Evolutionary conservation across 2,888 invertebrate species (phyloP).

Genomic region (Diarsia mendica): DNA sequence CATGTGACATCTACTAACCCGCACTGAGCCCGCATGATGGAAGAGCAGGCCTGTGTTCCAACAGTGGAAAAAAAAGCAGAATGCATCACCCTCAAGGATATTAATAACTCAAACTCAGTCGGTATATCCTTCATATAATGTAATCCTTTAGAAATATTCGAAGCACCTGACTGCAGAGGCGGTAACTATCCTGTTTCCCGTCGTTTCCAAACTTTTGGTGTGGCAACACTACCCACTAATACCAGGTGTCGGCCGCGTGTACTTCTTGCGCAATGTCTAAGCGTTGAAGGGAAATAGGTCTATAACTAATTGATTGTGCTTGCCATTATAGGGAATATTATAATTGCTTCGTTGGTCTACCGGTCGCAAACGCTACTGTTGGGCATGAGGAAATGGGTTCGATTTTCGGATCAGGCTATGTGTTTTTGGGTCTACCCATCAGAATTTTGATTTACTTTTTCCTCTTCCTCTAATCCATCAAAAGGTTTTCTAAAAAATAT

Average conservation of each 20-base stretch:
- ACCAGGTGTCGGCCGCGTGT: neutral
- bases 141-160: neutral
- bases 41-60: too few relatives aligned
- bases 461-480: neutral
- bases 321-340: neutral
- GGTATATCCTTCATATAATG: neutral
- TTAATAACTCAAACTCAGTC: neutral
- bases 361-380: neutral
- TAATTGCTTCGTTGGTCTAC: neutral
- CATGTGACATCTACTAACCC: too few relatives aligned
- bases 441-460: neutral
- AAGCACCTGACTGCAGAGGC: constrained; percentile 30
- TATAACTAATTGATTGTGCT: constrained; percentile 5
- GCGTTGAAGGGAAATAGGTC: constrained; percentile 22
- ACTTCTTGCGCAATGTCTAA: constrained; percentile 35
- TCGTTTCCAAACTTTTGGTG: constrained; percentile 9
- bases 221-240: constrained; percentile 42
- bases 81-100: too few relatives aligned
- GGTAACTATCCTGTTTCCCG: constrained; percentile 26
- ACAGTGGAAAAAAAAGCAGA: too few relatives aligned
- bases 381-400: neutral
- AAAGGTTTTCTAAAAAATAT: neutral
- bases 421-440: neutral
- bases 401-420: neutral
- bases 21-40: too few relatives aligned